Evolutionary conservation across 2,113 vertebrate genomes (phyloP).

Genomic region (Tinamus guttatus): DNA sequence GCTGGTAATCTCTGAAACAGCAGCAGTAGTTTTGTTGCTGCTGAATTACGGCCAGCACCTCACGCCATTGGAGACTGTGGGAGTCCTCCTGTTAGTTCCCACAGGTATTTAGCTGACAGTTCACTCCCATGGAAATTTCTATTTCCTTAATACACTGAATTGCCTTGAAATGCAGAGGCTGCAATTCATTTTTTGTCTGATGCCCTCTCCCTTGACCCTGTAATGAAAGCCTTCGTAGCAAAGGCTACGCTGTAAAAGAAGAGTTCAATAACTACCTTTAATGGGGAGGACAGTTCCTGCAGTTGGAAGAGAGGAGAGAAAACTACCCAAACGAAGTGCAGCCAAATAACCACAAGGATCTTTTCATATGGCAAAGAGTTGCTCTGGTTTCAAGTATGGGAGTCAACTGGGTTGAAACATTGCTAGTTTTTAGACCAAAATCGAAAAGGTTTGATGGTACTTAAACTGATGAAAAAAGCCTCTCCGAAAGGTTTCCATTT

Average conservation of each 20-base stretch:
- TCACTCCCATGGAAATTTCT: slow-evolving; percentile 8
- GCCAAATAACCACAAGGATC: background rate
- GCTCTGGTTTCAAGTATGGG: background rate
- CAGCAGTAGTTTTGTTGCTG: fast-evolving
- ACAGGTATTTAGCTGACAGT: background rate
- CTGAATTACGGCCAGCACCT: background rate
- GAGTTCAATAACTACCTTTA: background rate
- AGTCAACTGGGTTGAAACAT: background rate
- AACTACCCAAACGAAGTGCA: fast-evolving
- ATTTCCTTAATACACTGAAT: slow-evolving; percentile 17
- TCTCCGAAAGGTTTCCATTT: background rate
- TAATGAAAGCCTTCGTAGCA: background rate
- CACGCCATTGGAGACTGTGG: background rate
- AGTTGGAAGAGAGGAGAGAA: background rate
- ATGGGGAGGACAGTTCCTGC: background rate
- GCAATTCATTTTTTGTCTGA: background rate
- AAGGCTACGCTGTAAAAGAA: background rate
- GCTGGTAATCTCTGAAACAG: background rate
- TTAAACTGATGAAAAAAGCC: background rate
- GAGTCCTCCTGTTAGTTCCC: background rate
- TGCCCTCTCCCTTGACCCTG: background rate
- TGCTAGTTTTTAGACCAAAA: background rate
- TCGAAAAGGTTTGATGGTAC: background rate
- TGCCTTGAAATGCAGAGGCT: background rate
- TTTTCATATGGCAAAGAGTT: background rate